Evolutionary conservation across 2,113 vertebrate genomes (phyloP).

Genomic region (Etia nguti): DNA sequence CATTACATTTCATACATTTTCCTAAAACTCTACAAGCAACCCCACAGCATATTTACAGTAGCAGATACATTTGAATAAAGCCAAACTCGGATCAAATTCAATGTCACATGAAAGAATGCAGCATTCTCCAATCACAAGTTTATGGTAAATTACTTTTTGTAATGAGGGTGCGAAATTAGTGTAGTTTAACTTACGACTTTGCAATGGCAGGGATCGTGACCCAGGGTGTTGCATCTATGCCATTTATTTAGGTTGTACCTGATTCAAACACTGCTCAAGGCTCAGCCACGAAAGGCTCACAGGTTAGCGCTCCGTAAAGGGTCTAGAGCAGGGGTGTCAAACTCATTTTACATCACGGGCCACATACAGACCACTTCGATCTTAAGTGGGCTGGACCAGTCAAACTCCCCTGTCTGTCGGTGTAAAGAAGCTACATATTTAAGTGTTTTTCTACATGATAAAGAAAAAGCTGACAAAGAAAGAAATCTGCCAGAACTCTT

Average conservation of each 20-base stretch:
- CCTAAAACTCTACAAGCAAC: background rate
- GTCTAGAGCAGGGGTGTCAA: background rate
- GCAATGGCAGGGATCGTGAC: background rate
- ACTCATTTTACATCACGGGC: background rate
- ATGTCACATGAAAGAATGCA: background rate
- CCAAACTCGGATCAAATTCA: background rate
- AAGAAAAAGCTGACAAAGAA: background rate
- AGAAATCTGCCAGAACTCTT: background rate
- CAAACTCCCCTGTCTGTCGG: fast-evolving
- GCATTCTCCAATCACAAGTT: background rate
- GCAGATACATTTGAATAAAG: fast-evolving
- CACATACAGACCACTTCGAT: background rate
- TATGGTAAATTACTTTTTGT: background rate
- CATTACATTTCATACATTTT: background rate
- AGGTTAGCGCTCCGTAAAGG: background rate
- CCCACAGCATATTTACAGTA: background rate
- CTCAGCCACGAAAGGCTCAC: background rate
- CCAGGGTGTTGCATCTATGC: background rate
- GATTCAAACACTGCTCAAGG: background rate
- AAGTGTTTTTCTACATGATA: background rate
- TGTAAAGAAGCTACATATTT: background rate
- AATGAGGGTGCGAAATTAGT: background rate
- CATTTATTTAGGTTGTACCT: background rate
- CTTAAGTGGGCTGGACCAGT: background rate
- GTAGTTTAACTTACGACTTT: background rate